Conservation (phyloP, 2,888 invertebrate genomes). For the Amiota minor region DNA sequence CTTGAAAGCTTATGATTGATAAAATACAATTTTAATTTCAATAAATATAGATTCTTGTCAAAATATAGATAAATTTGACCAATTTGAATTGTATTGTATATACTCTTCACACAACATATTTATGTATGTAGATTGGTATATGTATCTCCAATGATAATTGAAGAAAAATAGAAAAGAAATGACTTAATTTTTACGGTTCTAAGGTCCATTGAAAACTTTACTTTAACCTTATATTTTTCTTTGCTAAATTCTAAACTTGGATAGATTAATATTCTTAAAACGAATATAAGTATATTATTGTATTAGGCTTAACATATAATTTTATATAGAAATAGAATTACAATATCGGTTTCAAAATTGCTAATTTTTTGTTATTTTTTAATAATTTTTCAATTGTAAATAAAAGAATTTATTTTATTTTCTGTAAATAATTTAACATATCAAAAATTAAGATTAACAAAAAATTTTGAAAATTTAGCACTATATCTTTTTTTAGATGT, state of each 20-base stretch:
- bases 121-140: background rate
- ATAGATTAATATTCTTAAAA: too few relatives aligned
- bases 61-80: background rate
- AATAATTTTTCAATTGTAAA: background rate
- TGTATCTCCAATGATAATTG: background rate
- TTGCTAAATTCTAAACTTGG: too few relatives aligned
- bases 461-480: conserved; percentile 11
- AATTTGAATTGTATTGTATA: background rate
- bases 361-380: background rate
- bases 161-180: background rate
- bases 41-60: background rate
- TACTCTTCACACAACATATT: conserved; percentile 24
- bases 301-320: too few relatives aligned
- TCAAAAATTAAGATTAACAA: conserved; percentile 13
- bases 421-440: conserved; percentile 24
- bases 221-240: too few relatives aligned
- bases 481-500: too few relatives aligned
- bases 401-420: background rate
- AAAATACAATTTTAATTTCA: background rate
- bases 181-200: too few relatives aligned
- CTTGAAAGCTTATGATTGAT: too few relatives aligned
- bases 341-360: conserved; percentile 7
- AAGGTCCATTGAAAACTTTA: too few relatives aligned
- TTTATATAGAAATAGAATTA: background rate
- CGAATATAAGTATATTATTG: too few relatives aligned